A percentile compares a stretch with the other conserved stretches of the same genome.
Conservation (phyloP, 2,797 vertebrate species). For the Dendrocincla fuliginosa region DNA sequence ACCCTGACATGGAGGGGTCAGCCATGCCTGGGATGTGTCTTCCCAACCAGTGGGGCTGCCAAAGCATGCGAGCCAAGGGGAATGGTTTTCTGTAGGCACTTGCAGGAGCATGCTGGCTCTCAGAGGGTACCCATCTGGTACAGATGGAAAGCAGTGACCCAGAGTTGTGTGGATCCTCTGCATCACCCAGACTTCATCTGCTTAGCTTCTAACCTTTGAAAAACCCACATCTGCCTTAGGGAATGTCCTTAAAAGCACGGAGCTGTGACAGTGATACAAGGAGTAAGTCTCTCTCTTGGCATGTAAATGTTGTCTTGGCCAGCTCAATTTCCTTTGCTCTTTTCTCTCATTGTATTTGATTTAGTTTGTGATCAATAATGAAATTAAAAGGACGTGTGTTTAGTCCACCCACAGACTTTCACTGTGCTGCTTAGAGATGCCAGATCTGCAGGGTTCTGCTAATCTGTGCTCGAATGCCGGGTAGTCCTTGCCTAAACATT, state of each 20-base stretch:
- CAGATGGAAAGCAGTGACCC: neutral
- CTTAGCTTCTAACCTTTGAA: conserved; percentile 3
- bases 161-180: neutral
- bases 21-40: neutral
- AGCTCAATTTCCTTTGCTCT: conserved; percentile 21
- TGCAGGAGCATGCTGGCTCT: neutral
- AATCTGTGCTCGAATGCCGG: neutral
- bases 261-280: neutral
- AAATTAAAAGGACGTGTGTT: conserved; percentile 20
- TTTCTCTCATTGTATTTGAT: neutral
- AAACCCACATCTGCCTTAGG: neutral
- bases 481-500: neutral
- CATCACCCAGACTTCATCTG: neutral
- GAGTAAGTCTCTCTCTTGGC: neutral
- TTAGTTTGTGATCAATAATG: neutral
- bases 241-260: neutral
- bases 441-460: neutral
- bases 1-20: neutral
- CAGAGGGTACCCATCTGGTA: neutral
- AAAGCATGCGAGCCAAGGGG: neutral
- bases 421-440: neutral
- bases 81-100: neutral
- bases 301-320: neutral
- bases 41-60: neutral
- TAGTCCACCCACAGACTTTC: conserved; percentile 38